Evolutionary conservation across 2,797 vertebrate genomes (phyloP), one percentile per base, ranked within the genome.

Genomic region (Oreochromis mossambicus): DNA sequence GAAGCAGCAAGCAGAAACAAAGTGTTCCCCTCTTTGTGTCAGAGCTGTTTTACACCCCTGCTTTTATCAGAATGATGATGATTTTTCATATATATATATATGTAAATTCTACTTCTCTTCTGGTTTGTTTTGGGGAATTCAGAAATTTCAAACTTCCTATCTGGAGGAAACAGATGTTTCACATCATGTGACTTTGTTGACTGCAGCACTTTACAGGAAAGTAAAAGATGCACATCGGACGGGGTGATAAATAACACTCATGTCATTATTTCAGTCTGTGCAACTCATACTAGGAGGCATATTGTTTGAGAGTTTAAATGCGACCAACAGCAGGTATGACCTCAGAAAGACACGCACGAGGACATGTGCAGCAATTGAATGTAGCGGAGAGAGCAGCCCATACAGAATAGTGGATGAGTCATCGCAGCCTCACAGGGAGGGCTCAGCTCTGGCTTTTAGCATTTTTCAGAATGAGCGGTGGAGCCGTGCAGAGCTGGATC

Each of bases 361-460:
- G 26, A 75, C 17, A 50, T 50, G 43, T 75, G 70, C 73, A 58
- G 77, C 77, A 58, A 4, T 78, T 80, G 51, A 43, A 87, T 88
- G 84, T 89, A 66, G 73, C 85, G 78, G 41, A 66, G 63, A 85
- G 80, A 90, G 79, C 82, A 19, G 81, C 73, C 41, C 56, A 48
- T 83, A 61, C 75, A 70, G 76, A 75, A 32, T 73, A 46, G 55
- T 11, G 82, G 79, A 85, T 91, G 90, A 94, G 86, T 91, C 92
- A 90, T 80, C 70, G 7, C 75, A 19, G 79, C 66, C 48, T 61
- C 63, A 66, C 48, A 58, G 73, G 50, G 81, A 66, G 54, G 17
- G 80, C 80, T 78, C 63, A 61, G 82, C 79, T 84, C 29, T 61
- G 34, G 41, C 51, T 84, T 63, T 50, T 34, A 70, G 24, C n/a